Evolutionary conservation across 2,797 vertebrate genomes (phyloP), one percentile per base, ranked within the genome.

Genomic region (Okamejei kenojei): DNA sequence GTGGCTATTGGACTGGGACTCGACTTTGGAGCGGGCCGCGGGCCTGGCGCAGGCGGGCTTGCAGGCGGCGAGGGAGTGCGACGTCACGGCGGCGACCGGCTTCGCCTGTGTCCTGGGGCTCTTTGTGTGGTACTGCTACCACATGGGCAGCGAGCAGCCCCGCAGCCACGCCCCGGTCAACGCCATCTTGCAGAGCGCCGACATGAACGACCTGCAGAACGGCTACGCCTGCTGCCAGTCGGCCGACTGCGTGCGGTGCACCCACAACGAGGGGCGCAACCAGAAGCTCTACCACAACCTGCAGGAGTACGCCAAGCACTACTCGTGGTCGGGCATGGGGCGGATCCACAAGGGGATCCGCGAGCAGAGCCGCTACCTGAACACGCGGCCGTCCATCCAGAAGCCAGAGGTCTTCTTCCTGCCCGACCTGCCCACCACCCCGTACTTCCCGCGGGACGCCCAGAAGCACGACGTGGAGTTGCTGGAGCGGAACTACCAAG

Each of bases 271-370:
- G 21, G 98, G 98, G 23, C 97, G 98, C 94, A 98, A 99, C 96
- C 98, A 98, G 96, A 97, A 97, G 94, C 98, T 99, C 45, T 99
- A 99, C 95, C 98, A 98, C 96, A 98, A 98, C 95, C 96, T 99
- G 94, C 98, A 99, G 97, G 98, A 99, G 86, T 99, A 99, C 0
- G 99, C 99, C 96, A 99, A 99, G 95, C 98, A 98, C 94, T 99
- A 99, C 96, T 99, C 99, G 92, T 99, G 99, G 99, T 97, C 99
- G 0, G 99, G 99, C 94, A 99, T 99, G 98, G 98, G 98, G 94
- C 97, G 99, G 92, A 98, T 99, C 95, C 98, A 99, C 95, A 99
- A 99, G 95, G 99, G 98, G 68, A 97, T 99, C 93, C 98, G 98
- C 0, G 98, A 99, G 94, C 98, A 99, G 95, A 98, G 97, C 92